Evolutionary conservation across 2,797 vertebrate genomes (phyloP), one percentile per base, ranked within the genome.

Genomic region (Malacoraja senta): DNA sequence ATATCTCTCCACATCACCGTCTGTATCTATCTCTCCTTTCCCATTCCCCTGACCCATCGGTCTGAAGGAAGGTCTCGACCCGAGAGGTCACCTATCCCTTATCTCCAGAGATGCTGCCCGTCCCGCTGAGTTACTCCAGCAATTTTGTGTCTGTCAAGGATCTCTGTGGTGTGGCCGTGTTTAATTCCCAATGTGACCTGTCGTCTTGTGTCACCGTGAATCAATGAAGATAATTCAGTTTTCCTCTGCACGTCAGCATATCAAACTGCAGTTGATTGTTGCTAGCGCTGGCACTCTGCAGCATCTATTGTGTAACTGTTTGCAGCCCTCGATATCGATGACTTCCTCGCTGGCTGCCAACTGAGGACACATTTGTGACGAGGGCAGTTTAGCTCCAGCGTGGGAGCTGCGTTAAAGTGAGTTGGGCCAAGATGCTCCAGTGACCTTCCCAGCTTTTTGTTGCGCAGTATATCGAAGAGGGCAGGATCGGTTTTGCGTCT

Each of bases 291-390:
- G 17, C 35, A 63, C 63, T 88, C 63, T 88, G 61, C n/a, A 35
- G 84, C 15, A 15, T 68, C 61, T 35, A 88, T 88, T 88, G 84
- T 88, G 61, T 65, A 68, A 68, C 61, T 32, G n/a, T 65, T 86
- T 86, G 63, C 84, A 8, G 63, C 61, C 84, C n/a, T 35, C 65
- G 84, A 68, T 68, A 88, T 88, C n/a, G 61, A 88, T 88, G 84
- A 88, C 63, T 88, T 88, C 84, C 84, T 88, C 84, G 21, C 17
- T 88, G 84, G 2, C 10, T 88, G 84, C 84, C 84, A 88, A 88
- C 63, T 88, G 63, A 88, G 84, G 84, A 88, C 63, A 88, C 63
- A 65, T 63, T 68, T 32, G 63, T 35, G 63, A 65, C 63, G n/a
- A 35, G 61, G 84, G 63, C 84, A 21, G 84, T 35, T 88, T 35